Conservation (phyloP, 2,797 vertebrate genomes). For the Peromyscus melanophrys region DNA sequence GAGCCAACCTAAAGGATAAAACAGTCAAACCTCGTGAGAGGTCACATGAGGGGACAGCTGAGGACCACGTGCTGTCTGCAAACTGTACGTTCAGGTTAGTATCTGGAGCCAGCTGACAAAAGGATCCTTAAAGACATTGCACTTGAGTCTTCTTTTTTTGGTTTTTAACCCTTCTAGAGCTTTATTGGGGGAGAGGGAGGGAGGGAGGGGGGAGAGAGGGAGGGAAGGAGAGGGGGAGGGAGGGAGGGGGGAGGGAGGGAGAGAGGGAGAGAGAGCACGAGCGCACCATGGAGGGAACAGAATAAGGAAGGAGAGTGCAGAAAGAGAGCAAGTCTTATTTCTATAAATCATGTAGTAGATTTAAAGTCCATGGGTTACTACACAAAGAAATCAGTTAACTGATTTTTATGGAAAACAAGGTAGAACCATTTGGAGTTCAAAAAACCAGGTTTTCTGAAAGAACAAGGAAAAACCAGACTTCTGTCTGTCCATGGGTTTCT, state of each 20-base stretch:
- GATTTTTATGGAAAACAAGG: not conserved
- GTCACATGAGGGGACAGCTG: not conserved
- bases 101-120: not conserved
- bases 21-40: not conserved
- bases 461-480: not conserved
- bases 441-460: constrained; percentile 16
- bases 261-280: too few relatives aligned
- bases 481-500: constrained; percentile 3
- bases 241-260: too few relatives aligned
- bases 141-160: not conserved
- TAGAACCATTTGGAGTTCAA: constrained; percentile 5
- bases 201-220: too few relatives aligned
- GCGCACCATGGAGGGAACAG: too few relatives aligned
- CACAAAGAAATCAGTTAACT: not conserved
- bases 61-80: not conserved
- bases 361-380: constrained; percentile 5
- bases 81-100: not conserved
- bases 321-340: not conserved
- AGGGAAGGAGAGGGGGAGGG: too few relatives aligned
- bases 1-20: not conserved
- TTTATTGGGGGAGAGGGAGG: too few relatives aligned
- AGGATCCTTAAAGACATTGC: not conserved
- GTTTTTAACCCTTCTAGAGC: too few relatives aligned
- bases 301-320: too few relatives aligned
- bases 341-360: not conserved